Percentiles rank a stretch among this genome's conserved stretches.
phyloP scores from a whole-genome alignment of 2,888 invertebrate genomes.

The Cartodere bifasciata region DNA sequence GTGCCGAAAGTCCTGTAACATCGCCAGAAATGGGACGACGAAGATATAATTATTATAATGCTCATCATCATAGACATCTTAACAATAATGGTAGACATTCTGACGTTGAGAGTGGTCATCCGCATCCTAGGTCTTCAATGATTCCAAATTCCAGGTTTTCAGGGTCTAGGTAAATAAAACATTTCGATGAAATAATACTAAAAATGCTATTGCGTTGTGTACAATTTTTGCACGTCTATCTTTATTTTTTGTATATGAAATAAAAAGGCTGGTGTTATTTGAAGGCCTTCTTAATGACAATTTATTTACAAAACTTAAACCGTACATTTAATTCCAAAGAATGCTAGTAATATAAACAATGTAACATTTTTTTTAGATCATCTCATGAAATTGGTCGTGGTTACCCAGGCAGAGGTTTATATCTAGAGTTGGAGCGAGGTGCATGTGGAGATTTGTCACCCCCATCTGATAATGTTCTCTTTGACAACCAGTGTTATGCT shows the following conservation, averaged over 20 bases:
- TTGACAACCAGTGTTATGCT: conserved; percentile 91
- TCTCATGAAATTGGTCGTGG: conserved; percentile 61
- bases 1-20: conserved; percentile 77
- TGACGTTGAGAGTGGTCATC: conserved; percentile 39
- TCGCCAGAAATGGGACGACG: conserved; percentile 83
- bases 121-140: conserved; percentile 42
- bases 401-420: conserved; percentile 59
- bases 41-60: conserved; percentile 56
- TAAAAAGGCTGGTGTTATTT: too few species aligned
- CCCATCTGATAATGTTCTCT: conserved; percentile 86
- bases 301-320: too few species aligned
- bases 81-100: conserved; percentile 40
- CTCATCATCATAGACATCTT: conserved; percentile 47
- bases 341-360: too few species aligned
- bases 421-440: conserved; percentile 66
- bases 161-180: conserved; percentile 41
- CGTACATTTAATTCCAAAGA: too few species aligned
- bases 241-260: too few species aligned
- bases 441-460: conserved; percentile 56
- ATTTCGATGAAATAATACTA: too few species aligned
- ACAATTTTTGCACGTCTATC: too few species aligned
- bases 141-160: conserved; percentile 54
- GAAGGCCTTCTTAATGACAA: too few species aligned
- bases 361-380: conserved; percentile 47
- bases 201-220: too few species aligned